Percentiles rank a stretch among this genome's conserved stretches.
Conservation (phyloP, 2,888 invertebrate species). For the Agrochola circellaris region DNA sequence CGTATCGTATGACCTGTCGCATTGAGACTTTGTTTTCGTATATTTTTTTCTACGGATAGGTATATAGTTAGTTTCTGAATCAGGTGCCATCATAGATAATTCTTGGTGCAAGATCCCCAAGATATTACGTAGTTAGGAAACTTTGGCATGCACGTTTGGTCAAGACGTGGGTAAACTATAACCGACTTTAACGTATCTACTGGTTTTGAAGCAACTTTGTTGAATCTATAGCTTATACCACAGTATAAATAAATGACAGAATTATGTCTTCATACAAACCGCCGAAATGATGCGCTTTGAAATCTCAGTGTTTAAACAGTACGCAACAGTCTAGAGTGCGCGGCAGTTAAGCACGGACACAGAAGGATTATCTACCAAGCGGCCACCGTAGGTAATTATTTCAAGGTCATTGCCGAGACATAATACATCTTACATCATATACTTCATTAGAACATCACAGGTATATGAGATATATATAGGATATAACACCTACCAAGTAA, state of each 20-base stretch:
- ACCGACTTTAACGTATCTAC: conserved; percentile 19
- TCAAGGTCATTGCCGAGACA: too few relatives aligned
- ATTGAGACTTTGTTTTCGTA: background rate
- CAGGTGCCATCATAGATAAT: background rate
- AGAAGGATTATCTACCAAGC: too few relatives aligned
- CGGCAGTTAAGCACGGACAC: too few relatives aligned
- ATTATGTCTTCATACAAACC: too few relatives aligned
- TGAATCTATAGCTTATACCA: background rate
- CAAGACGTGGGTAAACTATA: conserved; percentile 32
- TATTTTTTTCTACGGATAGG: background rate
- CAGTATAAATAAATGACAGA: too few relatives aligned
- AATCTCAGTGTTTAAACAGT: too few relatives aligned
- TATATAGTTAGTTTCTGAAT: conserved; percentile 2
- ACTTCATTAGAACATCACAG: conserved; percentile 2
- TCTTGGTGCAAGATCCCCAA: background rate
- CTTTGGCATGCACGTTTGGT: conserved; percentile 14
- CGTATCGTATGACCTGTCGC: background rate
- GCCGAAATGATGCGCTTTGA: too few relatives aligned
- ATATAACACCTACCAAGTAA: background rate
- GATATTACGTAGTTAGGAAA: conserved; percentile 25
- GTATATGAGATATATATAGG: too few relatives aligned
- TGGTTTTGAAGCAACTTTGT: conserved; percentile 4
- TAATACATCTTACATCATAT: too few relatives aligned
- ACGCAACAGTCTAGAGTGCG: too few relatives aligned
- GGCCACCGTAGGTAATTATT: too few relatives aligned